phyloP scores from a whole-genome alignment of 35 echinoderm and acorn worm species.

The Heliocidaris tuberculata region DNA sequence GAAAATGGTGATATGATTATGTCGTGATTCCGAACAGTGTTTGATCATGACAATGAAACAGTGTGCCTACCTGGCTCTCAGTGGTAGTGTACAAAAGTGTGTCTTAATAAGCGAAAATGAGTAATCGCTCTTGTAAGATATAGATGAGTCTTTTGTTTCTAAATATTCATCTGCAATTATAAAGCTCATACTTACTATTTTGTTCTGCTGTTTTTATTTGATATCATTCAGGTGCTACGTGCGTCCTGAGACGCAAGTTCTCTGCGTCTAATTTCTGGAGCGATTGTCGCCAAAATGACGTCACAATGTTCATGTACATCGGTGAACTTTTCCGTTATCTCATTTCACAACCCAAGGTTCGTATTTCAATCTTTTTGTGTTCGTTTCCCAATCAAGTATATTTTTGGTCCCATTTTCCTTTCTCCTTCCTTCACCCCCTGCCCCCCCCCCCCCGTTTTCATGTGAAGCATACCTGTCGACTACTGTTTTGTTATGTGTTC shows the following conservation, averaged over 20 bases:
- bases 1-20: no score
- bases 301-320: slow-evolving; percentile 94
- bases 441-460: background rate
- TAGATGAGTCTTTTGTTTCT: no score
- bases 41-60: no score
- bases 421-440: background rate
- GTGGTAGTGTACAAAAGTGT: no score
- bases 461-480: no score
- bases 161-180: no score
- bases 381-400: background rate
- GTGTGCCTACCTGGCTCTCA: no score
- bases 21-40: no score
- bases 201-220: background rate
- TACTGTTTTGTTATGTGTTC: no score
- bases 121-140: no score
- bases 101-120: no score
- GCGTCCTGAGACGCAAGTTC: slow-evolving; percentile 86
- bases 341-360: slow-evolving; percentile 74
- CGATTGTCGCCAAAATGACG: slow-evolving; percentile 90
- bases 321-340: slow-evolving; percentile 97
- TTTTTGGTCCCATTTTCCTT: background rate
- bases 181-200: no score
- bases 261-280: slow-evolving; percentile 91
- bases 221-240: slow-evolving; percentile 70
- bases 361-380: background rate